Evolutionary conservation across 2,113 vertebrate species (phyloP).

Genomic region (Echinops telfairi): DNA sequence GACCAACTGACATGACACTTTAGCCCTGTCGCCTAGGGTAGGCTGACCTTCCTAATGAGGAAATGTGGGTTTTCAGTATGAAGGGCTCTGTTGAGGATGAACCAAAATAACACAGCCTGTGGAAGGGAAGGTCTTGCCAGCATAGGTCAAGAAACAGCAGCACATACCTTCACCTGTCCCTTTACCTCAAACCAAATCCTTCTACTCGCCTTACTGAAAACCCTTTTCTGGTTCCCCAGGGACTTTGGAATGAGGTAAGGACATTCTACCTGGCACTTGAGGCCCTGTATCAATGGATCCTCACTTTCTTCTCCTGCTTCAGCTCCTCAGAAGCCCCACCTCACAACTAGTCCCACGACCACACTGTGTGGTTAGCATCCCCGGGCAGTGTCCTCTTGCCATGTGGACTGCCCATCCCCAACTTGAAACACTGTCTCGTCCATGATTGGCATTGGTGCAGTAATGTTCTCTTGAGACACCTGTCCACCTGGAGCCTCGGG

Average conservation of each 20-base stretch:
- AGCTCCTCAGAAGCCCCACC: background rate
- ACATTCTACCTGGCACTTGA: background rate
- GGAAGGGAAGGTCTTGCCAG: background rate
- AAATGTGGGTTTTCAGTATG: background rate
- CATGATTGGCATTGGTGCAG: background rate
- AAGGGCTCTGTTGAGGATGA: background rate
- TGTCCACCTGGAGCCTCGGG: background rate
- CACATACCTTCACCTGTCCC: too few species aligned
- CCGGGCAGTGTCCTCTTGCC: background rate
- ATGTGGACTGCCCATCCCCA: too few species aligned
- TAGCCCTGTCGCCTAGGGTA: background rate
- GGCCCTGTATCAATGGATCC: background rate
- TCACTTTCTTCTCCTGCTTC: background rate
- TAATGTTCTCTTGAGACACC: background rate
- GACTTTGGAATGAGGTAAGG: background rate
- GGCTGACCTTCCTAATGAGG: background rate
- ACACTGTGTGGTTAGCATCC: fast-evolving
- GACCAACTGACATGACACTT: background rate
- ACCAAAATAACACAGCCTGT: background rate
- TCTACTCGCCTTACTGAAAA: background rate
- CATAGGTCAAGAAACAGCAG: background rate
- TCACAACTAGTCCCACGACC: background rate
- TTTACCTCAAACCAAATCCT: background rate
- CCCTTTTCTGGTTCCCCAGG: background rate
- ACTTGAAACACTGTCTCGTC: too few species aligned